Evolutionary conservation across 2,113 vertebrate genomes (phyloP).

Genomic region (Aptenodytes patagonicus): DNA sequence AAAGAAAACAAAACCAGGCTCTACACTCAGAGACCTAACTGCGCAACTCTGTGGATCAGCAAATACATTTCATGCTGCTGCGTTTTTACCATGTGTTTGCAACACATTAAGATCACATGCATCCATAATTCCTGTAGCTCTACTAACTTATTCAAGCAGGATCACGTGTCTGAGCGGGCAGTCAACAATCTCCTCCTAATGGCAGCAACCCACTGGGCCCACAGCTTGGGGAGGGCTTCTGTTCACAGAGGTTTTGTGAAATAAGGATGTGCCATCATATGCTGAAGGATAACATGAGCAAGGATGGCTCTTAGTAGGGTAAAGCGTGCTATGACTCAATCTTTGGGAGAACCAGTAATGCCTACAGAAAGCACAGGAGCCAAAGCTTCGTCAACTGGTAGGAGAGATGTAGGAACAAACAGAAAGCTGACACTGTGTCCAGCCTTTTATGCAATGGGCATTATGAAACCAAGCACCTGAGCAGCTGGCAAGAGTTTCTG

Average conservation of each 20-base stretch:
- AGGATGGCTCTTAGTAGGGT: background rate
- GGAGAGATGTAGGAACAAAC: background rate
- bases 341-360: background rate
- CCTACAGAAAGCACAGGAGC: background rate
- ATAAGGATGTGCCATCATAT: background rate
- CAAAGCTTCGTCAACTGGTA: background rate
- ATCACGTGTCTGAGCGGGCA: background rate
- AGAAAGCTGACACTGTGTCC: background rate
- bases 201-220: background rate
- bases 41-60: background rate
- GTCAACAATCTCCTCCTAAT: background rate
- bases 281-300: background rate
- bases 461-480: slow-evolving; percentile 5
- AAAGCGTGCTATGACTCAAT: background rate
- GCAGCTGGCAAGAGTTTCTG: background rate
- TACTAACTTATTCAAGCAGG: background rate
- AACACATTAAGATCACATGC: background rate
- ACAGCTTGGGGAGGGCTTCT: background rate
- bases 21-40: background rate
- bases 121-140: background rate
- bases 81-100: background rate
- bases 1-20: background rate
- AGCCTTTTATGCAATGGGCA: background rate
- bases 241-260: background rate
- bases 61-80: background rate